phyloP scores from a whole-genome alignment of 2,888 invertebrate species.

The Lasioglossum leucozonium region DNA sequence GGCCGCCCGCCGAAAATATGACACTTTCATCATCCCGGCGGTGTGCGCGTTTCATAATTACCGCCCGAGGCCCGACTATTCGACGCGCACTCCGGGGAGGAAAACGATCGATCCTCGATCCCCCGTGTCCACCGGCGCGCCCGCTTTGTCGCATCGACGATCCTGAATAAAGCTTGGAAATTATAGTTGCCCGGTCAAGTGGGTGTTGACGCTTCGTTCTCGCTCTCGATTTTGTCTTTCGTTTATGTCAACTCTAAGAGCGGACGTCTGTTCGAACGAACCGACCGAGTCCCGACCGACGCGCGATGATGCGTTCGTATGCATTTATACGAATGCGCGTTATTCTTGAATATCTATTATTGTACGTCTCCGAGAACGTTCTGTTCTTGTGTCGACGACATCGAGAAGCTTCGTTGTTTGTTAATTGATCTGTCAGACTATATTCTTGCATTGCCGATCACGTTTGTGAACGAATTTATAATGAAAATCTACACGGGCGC shows the following conservation, averaged over 20 bases:
- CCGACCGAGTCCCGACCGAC: neutral
- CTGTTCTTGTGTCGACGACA: neutral
- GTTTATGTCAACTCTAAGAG: neutral
- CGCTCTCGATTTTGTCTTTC: neutral
- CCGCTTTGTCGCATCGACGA: neutral
- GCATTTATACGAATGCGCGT: neutral
- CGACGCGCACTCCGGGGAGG: neutral
- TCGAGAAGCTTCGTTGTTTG: neutral
- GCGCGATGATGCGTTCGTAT: neutral
- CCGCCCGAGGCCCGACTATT: neutral
- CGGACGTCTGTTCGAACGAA: neutral
- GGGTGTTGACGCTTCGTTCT: neutral
- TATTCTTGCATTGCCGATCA: too few species aligned
- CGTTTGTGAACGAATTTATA: too few species aligned
- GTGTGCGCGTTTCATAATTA: conserved; percentile 9
- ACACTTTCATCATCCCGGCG: conserved; percentile 56
- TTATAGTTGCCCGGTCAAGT: neutral
- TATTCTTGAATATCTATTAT: neutral
- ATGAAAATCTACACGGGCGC: too few species aligned
- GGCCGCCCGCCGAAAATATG: conserved; percentile 59
- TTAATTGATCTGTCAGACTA: neutral
- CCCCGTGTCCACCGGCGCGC: neutral
- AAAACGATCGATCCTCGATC: neutral
- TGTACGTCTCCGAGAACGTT: neutral
- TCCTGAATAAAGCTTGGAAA: neutral